Percentiles rank a stretch among this genome's conserved stretches.
Evolutionary conservation across 1,140 invertebrate species (phyloP).

Genomic region (Ostrea edulis): DNA sequence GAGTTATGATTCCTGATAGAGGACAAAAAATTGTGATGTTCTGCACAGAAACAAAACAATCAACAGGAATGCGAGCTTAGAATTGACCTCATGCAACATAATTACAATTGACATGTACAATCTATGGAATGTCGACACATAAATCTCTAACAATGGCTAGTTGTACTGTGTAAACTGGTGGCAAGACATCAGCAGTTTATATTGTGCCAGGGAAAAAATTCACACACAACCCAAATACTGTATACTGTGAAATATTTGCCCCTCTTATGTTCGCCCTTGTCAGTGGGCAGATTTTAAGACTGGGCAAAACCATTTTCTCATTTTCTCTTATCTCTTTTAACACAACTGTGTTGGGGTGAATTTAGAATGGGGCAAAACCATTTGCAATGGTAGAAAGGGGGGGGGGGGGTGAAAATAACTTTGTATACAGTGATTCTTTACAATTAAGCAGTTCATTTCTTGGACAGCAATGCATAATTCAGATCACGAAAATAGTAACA

Average conservation of each 20-base stretch:
- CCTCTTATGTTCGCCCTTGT: no score
- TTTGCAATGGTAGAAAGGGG: no score
- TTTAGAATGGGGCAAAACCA: no score
- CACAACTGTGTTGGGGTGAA: no score
- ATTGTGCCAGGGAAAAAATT: not conserved
- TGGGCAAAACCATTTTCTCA: no score
- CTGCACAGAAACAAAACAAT: not conserved
- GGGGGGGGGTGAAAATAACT: not conserved
- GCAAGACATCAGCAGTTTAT: slow-evolving; percentile 7
- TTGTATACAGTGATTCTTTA: not conserved
- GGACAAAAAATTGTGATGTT: not conserved
- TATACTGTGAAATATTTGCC: no score
- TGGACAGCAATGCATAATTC: no score
- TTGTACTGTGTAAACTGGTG: not conserved
- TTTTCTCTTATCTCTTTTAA: no score
- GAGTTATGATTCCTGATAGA: not conserved
- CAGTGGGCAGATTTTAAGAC: no score
- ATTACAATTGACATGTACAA: not conserved
- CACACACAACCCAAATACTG: not conserved
- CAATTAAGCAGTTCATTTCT: no score
- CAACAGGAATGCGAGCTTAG: not conserved
- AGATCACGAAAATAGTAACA: no score
- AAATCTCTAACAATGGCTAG: not conserved
- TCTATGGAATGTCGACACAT: not conserved
- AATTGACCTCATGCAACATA: not conserved